Percentiles rank a stretch among this genome's conserved stretches.
These are phyloP conservation scores for Plodia interpunctella DNA, from an alignment of 1,140 invertebrate species.

Conservation along the genomic window DNA sequence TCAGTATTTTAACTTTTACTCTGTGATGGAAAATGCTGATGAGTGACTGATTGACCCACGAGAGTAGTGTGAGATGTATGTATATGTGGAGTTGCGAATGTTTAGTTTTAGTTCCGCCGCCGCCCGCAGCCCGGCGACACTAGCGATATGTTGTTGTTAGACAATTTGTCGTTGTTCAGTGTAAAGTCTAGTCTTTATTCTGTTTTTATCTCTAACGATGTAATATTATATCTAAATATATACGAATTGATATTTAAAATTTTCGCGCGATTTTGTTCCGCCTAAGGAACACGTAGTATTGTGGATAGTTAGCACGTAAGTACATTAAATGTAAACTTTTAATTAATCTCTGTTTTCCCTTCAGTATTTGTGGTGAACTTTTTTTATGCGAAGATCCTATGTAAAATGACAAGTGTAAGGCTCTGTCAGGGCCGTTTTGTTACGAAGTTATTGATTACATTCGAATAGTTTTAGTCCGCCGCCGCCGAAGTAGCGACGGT, in stretches of 20 bases:
- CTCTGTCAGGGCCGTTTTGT: conserved; percentile 51
- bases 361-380: conserved; percentile 71
- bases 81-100: background rate
- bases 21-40: too few species aligned
- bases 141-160: conserved; percentile 65
- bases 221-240: conserved; percentile 63
- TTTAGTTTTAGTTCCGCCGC: conserved; percentile 22
- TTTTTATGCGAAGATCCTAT: conserved; percentile 50
- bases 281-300: conserved; percentile 51
- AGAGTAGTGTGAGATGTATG: background rate
- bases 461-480: conserved; percentile 69
- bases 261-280: conserved; percentile 51
- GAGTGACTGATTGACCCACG: background rate
- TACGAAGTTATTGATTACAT: conserved; percentile 70
- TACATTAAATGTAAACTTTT: conserved; percentile 71
- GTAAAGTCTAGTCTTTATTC: conserved; percentile 78
- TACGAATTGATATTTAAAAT: conserved; percentile 72
- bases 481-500: conserved; percentile 32
- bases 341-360: conserved; percentile 69
- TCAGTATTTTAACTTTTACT: too few species aligned
- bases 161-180: conserved; percentile 73
- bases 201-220: conserved; percentile 71
- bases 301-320: conserved; percentile 70
- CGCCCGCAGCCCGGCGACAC: conserved; percentile 36
- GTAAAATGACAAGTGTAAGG: conserved; percentile 27